phyloP scores from a whole-genome alignment of 2,113 vertebrate genomes.

The Callocephalon fimbriatum region DNA sequence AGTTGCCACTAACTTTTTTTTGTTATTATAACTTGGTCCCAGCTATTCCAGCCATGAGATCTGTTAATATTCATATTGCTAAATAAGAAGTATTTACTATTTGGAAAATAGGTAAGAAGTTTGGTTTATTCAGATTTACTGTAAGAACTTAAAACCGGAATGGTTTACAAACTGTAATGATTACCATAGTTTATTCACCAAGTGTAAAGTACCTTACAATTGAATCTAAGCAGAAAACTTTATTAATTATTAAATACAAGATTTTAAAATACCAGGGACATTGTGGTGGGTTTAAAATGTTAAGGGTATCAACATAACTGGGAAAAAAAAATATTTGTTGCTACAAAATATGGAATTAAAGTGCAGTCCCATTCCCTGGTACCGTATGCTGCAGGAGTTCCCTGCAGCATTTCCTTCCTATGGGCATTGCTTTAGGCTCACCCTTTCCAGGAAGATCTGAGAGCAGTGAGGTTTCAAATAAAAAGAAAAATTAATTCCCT shows the following conservation, averaged over 20 bases:
- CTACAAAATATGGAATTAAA: slow-evolving; percentile 1
- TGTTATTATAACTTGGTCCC: background rate
- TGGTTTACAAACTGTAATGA: background rate
- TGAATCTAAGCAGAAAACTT: background rate
- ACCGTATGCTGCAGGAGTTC: background rate
- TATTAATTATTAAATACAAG: background rate
- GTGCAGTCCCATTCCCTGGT: background rate
- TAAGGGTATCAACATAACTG: background rate
- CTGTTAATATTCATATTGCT: background rate
- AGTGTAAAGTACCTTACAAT: background rate
- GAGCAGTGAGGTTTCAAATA: background rate
- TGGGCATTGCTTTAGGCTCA: background rate
- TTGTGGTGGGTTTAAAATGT: background rate
- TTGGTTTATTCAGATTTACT: background rate
- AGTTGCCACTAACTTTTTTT: background rate
- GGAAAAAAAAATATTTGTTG: background rate
- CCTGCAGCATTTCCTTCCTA: background rate
- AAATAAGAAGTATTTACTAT: background rate
- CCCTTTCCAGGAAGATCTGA: slow-evolving; percentile 6
- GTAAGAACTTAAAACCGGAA: background rate
- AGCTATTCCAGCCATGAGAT: background rate
- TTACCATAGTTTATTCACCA: background rate
- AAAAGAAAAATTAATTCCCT: slow-evolving; percentile 8
- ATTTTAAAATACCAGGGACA: background rate
- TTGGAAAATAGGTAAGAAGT: background rate